Base-by-base conservation (phyloP, 2,888 invertebrate species). In the Agrotis ipsilon region DNA sequence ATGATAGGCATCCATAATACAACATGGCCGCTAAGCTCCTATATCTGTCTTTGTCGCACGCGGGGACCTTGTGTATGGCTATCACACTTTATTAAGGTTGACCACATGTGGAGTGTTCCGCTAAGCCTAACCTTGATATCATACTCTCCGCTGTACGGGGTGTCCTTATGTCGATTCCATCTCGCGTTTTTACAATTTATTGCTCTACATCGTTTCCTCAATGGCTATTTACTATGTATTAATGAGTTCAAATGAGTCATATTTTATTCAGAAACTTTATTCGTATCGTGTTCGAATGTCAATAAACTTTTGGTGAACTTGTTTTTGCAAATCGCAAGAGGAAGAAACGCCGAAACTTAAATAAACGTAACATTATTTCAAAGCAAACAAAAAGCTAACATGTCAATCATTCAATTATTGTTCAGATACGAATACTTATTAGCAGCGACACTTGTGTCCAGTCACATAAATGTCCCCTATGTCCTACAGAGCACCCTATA, bases 1-100 rank as follows among this genome's bases (percentile, higher is more conserved):
- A 96, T 96, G 96, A 96, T 96, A 96, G 96, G 96, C 95, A 96
- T 96, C 96, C 96, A 96, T 96, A 96, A 95, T 94, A 94, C 95
- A 96, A 96, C 95, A 96, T 96, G 96, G 96, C 96, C 92, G 96
- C 96, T 96, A 95, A 96, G 95, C 95, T 92, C 91, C 88, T 94
- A 92, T 90, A 87, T 88, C 90, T 78, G 73, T 93, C 95, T 90
- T 91, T 89, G 87, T 95, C 93, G 80, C 88, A 77, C 94, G 69
- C 78, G 84, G 61, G 82, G 57, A 69, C 76, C 78, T 82, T 79
- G 85, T 87, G 89, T 95, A 92, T 89, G 75, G 87, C 92, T 88
- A 88, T 96, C 93, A 90, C 95, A 91, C 90, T 94, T 95, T 94
- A 94, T 95, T 96, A 96, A 92, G 91, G 94, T 94, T 96, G 96